Evolutionary conservation across 2,113 vertebrate species (phyloP), one percentile per base, ranked within the genome.

Genomic region (Pelecanoides urinatrix): DNA sequence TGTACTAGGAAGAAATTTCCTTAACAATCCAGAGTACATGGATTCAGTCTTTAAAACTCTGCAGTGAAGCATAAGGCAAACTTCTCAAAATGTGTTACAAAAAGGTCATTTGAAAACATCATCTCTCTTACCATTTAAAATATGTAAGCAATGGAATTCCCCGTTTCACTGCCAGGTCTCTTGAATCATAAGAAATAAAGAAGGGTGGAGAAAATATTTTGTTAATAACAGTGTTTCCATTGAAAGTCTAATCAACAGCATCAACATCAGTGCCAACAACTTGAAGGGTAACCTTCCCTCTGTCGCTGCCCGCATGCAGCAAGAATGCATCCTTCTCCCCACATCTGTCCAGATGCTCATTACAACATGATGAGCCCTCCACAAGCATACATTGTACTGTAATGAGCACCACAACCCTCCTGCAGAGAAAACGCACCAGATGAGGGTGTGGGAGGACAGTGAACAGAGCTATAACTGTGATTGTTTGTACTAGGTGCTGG

Each of bases 291-390:
- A n/a, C 53, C 47, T 82, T 84, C 27, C 38, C 55, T 32, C 3
- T 9, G 2, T 1, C 0, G 1, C 59, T 83, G 67, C 11, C 67
- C 0, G 1, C 55, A 53, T 2, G 17, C 76, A 49, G 52, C 63
- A 92, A 8, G 88, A 89, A 75, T 13, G 30, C 26, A 5, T 62
- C 65, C 53, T 38, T 40, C 58, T 91, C 91, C n/a, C 58, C 36
- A 6, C 0, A 0, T 3, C 86, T 40, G 30, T 26, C 61, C 86
- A 85, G 86, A 76, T 50, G 84, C 62, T 94, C 73, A 42, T 78
- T 79, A 34, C 56, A 42, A 58, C 45, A 7, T 5, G 4, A n/a
- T 23, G 38, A n/a, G 23, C 53, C 27, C 86, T 76, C 83, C 68
- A 34, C 82, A 77, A 94, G 79, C 15, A 44, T 32, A 53, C 58